phyloP scores from a whole-genome alignment of 2,888 invertebrate genomes.

The Drosophila kuntzei region DNA sequence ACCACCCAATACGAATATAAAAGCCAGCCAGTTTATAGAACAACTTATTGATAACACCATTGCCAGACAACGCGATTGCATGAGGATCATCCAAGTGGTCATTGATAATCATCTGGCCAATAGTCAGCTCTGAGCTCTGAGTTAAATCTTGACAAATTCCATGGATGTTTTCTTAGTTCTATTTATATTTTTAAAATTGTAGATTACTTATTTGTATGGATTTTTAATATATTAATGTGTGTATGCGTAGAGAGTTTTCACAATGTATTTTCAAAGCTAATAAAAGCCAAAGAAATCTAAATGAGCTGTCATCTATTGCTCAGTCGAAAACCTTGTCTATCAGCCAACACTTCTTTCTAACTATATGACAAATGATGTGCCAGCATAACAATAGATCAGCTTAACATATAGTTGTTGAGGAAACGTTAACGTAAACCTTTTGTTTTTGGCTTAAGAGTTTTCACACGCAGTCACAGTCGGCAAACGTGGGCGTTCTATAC shows the following conservation, averaged over 20 bases:
- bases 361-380: slow-evolving; percentile 66
- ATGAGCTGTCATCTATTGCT: slow-evolving; percentile 53
- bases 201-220: slow-evolving; percentile 37
- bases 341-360: slow-evolving; percentile 42
- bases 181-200: slow-evolving; percentile 23
- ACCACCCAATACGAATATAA: slow-evolving; percentile 83
- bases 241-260: slow-evolving; percentile 48
- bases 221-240: slow-evolving; percentile 42
- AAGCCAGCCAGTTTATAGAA: slow-evolving; percentile 82
- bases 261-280: slow-evolving; percentile 56
- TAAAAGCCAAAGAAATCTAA: slow-evolving; percentile 52
- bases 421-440: slow-evolving; percentile 36
- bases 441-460: slow-evolving; percentile 51
- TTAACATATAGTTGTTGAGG: slow-evolving; percentile 25
- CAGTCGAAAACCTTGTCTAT: slow-evolving; percentile 51
- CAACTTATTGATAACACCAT: slow-evolving; percentile 83
- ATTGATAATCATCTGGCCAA: slow-evolving; percentile 82
- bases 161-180: slow-evolving; percentile 22
- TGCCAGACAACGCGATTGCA: slow-evolving; percentile 82
- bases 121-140: slow-evolving; percentile 64
- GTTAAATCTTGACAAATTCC: neutral
- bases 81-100: slow-evolving; percentile 82
- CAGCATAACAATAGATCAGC: slow-evolving; percentile 69
- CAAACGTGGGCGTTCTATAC: slow-evolving; percentile 55
- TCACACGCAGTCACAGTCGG: slow-evolving; percentile 69